These are phyloP conservation scores for Steatornis caripensis DNA, from an alignment of 2,113 vertebrate genomes.

Conservation along the genomic window DNA sequence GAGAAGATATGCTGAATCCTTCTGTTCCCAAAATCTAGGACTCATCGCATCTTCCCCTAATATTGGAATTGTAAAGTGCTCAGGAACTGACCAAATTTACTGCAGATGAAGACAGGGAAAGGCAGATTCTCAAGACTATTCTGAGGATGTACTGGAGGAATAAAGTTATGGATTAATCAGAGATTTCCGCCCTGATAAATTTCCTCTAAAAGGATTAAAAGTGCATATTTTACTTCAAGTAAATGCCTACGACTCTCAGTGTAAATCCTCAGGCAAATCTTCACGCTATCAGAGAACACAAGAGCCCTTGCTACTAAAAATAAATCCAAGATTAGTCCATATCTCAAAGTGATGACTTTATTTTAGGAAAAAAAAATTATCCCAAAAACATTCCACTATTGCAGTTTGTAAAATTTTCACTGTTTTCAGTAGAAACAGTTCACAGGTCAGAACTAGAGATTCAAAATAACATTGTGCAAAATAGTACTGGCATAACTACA, in stretches of 20 bases:
- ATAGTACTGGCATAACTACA: conserved; percentile 60
- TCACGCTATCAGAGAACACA: not conserved
- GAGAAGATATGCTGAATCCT: not conserved
- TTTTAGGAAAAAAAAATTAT: not conserved
- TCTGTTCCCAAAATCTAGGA: not conserved
- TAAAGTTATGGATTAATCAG: not conserved
- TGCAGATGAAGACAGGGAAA: not conserved
- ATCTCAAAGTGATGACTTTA: conserved; percentile 19
- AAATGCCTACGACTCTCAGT: not conserved
- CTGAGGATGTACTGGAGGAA: not conserved
- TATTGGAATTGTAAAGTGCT: not conserved
- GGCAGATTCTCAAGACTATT: not conserved
- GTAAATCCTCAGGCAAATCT: not conserved
- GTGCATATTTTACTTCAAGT: not conserved
- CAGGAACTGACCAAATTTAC: not conserved
- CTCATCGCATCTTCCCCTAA: not conserved
- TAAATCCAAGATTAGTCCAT: not conserved
- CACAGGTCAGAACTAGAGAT: conserved; percentile 43
- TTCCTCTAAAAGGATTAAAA: not conserved
- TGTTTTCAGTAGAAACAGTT: conserved; percentile 47
- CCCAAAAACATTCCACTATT: conserved; percentile 38
- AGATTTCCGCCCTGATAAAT: not conserved
- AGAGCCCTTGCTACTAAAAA: not conserved
- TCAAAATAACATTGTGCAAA: conserved; percentile 60
- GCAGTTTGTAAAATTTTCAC: conserved; percentile 33